These are phyloP conservation scores for Grammomys surdaster DNA, from an alignment of 2,113 vertebrate species.

Conservation along the genomic window DNA sequence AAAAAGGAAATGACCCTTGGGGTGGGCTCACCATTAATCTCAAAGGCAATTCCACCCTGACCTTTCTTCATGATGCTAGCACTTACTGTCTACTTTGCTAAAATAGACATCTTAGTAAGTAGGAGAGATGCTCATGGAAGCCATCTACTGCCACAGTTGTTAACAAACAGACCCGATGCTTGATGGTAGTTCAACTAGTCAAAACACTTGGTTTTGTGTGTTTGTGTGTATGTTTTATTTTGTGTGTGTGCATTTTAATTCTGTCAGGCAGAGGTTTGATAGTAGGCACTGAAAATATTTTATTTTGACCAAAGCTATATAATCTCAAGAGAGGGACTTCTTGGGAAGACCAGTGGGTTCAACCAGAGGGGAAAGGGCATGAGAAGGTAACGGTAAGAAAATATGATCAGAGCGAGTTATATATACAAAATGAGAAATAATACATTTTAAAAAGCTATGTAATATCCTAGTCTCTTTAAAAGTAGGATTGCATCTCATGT, in stretches of 20 bases:
- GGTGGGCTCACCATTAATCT: neutral
- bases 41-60: neutral
- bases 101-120: neutral
- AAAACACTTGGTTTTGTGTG: neutral
- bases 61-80: neutral
- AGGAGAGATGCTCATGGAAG: neutral
- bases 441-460: neutral
- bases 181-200: neutral
- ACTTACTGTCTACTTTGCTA: neutral
- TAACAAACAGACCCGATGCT: neutral
- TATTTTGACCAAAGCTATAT: neutral
- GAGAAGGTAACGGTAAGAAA: neutral
- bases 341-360: neutral
- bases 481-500: neutral
- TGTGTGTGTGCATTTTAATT: neutral
- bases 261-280: neutral
- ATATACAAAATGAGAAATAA: neutral
- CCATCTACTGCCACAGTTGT: neutral
- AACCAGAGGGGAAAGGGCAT: no score
- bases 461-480: constrained; percentile 34
- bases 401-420: neutral
- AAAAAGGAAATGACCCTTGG: neutral
- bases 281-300: neutral
- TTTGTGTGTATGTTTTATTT: neutral
- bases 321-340: neutral